A percentile compares a stretch with the other conserved stretches of the same genome.
phyloP scores from a whole-genome alignment of 2,113 vertebrate species.

The Aramus guarauna region DNA sequence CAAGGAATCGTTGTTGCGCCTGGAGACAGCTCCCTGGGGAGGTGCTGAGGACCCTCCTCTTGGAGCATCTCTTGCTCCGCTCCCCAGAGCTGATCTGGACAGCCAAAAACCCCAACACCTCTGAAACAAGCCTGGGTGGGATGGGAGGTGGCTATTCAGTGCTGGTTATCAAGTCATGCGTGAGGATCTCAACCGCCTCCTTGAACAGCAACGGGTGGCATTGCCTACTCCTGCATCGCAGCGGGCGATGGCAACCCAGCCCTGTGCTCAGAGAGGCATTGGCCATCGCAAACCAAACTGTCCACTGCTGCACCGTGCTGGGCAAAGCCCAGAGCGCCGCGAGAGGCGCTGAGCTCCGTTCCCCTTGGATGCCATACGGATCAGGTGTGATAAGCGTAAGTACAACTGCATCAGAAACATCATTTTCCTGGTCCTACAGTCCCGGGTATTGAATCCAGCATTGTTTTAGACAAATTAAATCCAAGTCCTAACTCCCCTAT shows the following conservation, averaged over 20 bases:
- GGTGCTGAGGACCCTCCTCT: neutral
- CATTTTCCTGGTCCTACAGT: neutral
- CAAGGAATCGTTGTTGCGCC: neutral
- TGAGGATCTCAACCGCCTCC: neutral
- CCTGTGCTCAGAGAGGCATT: neutral
- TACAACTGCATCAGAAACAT: neutral
- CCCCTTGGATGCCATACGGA: rapidly evolving
- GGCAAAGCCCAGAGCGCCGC: neutral
- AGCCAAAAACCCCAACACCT: neutral
- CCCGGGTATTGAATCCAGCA: neutral
- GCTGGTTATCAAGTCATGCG: neutral
- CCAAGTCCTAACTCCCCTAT: neutral
- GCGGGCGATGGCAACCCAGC: neutral
- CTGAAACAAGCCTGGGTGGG: neutral
- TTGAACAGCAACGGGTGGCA: neutral
- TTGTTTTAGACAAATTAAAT: neutral
- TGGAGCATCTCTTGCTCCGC: neutral
- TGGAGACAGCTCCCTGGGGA: neutral
- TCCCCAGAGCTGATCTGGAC: neutral
- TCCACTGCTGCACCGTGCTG: neutral
- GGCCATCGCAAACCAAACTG: neutral
- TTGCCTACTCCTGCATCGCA: neutral
- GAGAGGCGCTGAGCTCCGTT: rapidly evolving
- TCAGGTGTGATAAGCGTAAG: rapidly evolving
- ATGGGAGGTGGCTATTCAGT: neutral